Evolutionary conservation across 1,140 invertebrate species (phyloP), one percentile per base, ranked within the genome.

Genomic region (Leptinotarsa texana): DNA sequence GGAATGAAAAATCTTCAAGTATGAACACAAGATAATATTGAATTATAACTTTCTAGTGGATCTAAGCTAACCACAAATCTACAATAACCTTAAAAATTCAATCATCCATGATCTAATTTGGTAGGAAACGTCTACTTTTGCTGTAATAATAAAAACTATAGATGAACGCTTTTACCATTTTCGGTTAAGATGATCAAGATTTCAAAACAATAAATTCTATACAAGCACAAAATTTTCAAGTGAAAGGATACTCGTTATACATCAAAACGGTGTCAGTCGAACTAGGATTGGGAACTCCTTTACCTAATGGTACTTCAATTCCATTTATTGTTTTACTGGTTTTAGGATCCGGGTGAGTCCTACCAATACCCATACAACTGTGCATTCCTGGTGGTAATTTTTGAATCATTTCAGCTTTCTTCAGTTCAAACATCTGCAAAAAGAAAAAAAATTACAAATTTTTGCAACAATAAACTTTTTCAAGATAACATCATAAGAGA

Each of bases 191-290:
- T 33, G 27, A 6, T 33, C 27, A 33, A 33, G 6, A 33, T 33
- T 8, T 33, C 57, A 62, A 62, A n/a, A 62, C 5, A 62, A 61
- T 8, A 4, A 62, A 62, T 62, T 62, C 3, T 62, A 2, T 1
- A 62, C 2, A 62, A 62, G 8, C 0, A 62, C 61, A 62, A 62
- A 6, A 42, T n/a, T 57, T 57, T 57, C 17, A 57, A 57, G 21
- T 67, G 77, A 89, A 89, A 89, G 88, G 89, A 90, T 91, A 93
- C 88, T 97, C 95, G 84, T 97, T 97, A 83, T 97, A 97, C 3
- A 96, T 85, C 69, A 97, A 85, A 3, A 88, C 81, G 47, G 89
- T 86, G 70, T 87, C 74, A 47, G 67, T 18, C 21, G 49, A 24
- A 6, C 33, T 49, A 13, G 77, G 24, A 73, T 86, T 49, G 2